Evolutionary conservation across 2,888 invertebrate genomes (phyloP), one percentile per base, ranked within the genome.

Genomic region (Syrista parreyssii): DNA sequence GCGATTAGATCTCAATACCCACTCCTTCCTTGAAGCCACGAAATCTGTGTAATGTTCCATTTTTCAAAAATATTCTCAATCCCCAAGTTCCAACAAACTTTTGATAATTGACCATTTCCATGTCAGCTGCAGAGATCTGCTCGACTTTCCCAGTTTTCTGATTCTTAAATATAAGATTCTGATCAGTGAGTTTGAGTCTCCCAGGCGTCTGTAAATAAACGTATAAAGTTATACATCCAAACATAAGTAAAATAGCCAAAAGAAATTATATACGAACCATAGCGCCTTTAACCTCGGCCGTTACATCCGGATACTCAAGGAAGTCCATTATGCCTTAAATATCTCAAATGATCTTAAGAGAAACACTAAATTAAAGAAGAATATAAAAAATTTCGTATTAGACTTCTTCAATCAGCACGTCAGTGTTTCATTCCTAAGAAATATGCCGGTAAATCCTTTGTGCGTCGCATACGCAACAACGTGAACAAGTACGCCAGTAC

Each of bases 71-170:
- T 36, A 99, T 92, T 76, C 99, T 94, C 2, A 99, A 92, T 1
- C 98, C 99, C 95, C 96, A 97, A 0, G 95, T 96, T 32, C 97
- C 96, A 68, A 98, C 97, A 85, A 99, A 95, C 88, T 97, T 96
- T 90, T 98, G 96, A 93, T 98, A 99, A 90, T 97, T 97, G 0
- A 98, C 97, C 78, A 96, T 92, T 76, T 98, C 98, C 87, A 99
- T 96, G 84, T 99, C 99, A 74, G 94, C 92, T 0, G 96, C 94
- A 68, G 94, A 93, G 82, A 99, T 95, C 89, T 98, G 97, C 89
- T 98, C 98, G 1, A 98, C 97, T 92, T 98, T 98, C 2, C 99
- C 99, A 0, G 99, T 99, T 92, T 98, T 98, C 83, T 94, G 96
- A 91, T 98, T 99, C 91, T 99, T 99, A 91, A 98, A 99, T 74